Evolutionary conservation across 2,888 invertebrate genomes (phyloP).

Genomic region (Plebejus argus): DNA sequence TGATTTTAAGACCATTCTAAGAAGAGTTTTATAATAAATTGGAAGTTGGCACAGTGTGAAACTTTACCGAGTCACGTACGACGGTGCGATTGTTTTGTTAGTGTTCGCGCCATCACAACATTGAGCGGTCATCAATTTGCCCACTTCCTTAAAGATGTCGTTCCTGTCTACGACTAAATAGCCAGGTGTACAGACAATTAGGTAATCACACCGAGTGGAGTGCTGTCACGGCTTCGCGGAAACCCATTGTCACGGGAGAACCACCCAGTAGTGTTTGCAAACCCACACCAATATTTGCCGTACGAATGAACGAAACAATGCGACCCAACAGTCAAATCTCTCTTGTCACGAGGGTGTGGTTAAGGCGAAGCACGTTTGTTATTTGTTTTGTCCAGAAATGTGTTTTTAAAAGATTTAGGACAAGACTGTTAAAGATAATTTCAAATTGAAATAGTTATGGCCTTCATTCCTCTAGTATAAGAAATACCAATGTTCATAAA

Average conservation of each 20-base stretch:
- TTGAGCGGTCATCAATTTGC: constrained; percentile 43
- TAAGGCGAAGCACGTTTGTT: constrained; percentile 50
- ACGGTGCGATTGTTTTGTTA: not conserved
- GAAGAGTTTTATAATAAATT: not conserved
- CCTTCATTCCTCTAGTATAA: too few relatives aligned
- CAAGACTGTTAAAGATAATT: constrained; percentile 39
- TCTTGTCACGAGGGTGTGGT: constrained; percentile 57
- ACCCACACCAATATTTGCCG: constrained; percentile 77
- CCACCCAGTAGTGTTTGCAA: constrained; percentile 80
- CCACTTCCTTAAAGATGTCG: constrained; percentile 62
- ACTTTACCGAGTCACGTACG: not conserved
- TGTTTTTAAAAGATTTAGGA: constrained; percentile 34
- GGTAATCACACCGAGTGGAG: constrained; percentile 77
- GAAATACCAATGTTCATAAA: too few relatives aligned
- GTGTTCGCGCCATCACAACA: constrained; percentile 32
- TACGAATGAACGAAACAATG: constrained; percentile 78
- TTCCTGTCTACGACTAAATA: constrained; percentile 70
- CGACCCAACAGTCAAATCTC: constrained; percentile 72
- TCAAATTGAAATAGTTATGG: not conserved
- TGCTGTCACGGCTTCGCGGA: constrained; percentile 76
- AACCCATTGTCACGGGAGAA: constrained; percentile 62
- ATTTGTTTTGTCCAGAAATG: not conserved
- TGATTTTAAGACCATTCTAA: not conserved
- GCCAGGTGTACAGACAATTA: constrained; percentile 76
- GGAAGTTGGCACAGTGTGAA: not conserved